Percentiles rank a stretch among this genome's conserved stretches.
phyloP scores from a whole-genome alignment of 2,888 invertebrate species.

The Athripsodes cinereus region DNA sequence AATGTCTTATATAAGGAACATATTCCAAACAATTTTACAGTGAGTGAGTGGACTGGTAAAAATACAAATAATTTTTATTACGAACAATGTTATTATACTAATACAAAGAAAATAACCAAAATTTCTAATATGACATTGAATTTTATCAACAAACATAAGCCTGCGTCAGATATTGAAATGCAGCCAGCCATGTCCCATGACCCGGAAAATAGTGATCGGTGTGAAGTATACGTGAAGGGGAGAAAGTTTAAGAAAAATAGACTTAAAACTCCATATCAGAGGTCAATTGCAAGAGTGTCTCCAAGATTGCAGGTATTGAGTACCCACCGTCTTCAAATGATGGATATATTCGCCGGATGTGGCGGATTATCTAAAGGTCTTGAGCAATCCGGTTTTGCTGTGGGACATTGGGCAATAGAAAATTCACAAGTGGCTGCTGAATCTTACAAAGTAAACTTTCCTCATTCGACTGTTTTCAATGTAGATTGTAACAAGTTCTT shows the following conservation, averaged over 20 bases:
- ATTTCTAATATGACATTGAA: not conserved
- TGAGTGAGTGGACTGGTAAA: constrained; percentile 33
- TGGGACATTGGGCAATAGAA: constrained; percentile 49
- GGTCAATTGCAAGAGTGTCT: not conserved
- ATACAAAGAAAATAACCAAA: not conserved
- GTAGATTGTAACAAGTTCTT: constrained; percentile 43
- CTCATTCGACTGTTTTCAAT: constrained; percentile 42
- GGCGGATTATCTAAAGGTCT: constrained; percentile 46
- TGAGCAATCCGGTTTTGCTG: constrained; percentile 36
- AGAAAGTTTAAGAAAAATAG: not conserved
- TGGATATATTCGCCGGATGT: constrained; percentile 50
- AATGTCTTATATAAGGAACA: constrained; percentile 37
- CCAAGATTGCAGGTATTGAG: not conserved
- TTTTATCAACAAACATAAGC: not conserved
- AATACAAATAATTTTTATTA: constrained; percentile 42
- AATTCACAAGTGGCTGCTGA: constrained; percentile 35
- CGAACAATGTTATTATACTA: constrained; percentile 34
- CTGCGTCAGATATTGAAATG: not conserved
- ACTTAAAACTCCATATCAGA: not conserved
- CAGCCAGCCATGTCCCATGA: not conserved
- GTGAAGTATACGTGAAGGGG: not conserved
- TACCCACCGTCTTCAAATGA: not conserved
- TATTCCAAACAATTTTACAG: constrained; percentile 29
- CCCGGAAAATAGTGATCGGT: not conserved
- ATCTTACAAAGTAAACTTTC: constrained; percentile 46